Evolutionary conservation across 2,888 invertebrate species (phyloP), one percentile per base, ranked within the genome.

Genomic region (Venusia cambrica): DNA sequence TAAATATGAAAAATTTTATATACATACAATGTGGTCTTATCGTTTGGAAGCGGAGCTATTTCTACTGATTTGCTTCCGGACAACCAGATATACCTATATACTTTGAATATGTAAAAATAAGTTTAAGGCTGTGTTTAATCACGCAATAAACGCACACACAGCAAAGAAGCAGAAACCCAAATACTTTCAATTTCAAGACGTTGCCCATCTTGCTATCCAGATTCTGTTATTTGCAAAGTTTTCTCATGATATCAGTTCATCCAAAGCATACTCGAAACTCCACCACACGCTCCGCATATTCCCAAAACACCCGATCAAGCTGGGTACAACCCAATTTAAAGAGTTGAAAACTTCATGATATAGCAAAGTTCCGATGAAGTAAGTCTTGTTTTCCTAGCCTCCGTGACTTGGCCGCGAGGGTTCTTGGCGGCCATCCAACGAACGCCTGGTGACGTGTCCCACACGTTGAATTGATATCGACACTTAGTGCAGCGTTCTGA

Each of bases 391-490:
- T 67, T 61, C 57, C 50, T 45, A 54, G 50, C 58, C 58, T 43
- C 45, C 63, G 62, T 66, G 63, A 64, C 65, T 73, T 68, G 68
- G 69, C 73, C 57, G 41, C 53, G 48, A 51, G 45, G 33, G 42
- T 40, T 40, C 47, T 71, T 76, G 77, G 77, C 74, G 29, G 22
- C 13, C 19, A 10, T 62, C 76, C 77, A 77, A 62, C 45, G 53
- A 77, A 62, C 45, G 53, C 56, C 60, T 73, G 74, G 74, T 76
- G 76, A 76, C 67, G 62, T 68, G 68, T 62, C 57, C 56, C 55
- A 56, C 72, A 71, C 75, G 65, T 70, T 71, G 72, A 79, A 79
- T 78, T 77, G 74, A 75, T 76, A 77, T 77, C 71, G 72, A 67
- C 71, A 72, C 72, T 77, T 73, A 72, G 66, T 54, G 56, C 61